Conservation (phyloP, 2,888 invertebrate genomes). For the Pristionchus entomophagus region DNA sequence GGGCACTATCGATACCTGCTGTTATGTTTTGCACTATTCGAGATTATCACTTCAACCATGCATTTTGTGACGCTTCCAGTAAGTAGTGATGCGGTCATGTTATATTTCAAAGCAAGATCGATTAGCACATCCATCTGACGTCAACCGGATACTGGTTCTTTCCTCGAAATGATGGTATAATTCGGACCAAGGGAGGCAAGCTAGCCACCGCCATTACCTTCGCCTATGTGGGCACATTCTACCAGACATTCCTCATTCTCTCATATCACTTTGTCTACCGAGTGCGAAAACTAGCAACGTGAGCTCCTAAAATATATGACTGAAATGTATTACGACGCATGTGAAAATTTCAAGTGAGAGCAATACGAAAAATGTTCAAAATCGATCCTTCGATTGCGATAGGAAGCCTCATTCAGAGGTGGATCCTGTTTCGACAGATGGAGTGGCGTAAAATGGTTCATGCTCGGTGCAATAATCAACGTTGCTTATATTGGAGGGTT, state of each 20-base stretch:
- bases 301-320: too few relatives aligned
- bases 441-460: background rate
- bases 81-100: background rate
- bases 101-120: background rate
- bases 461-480: background rate
- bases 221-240: background rate
- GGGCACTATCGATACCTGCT: background rate
- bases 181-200: background rate
- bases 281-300: background rate
- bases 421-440: background rate
- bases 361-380: background rate
- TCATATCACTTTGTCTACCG: conserved; percentile 6
- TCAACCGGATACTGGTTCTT: background rate
- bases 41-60: background rate
- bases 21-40: background rate
- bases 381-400: background rate
- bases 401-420: background rate
- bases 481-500: background rate
- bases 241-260: conserved; percentile 4
- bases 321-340: too few relatives aligned
- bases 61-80: conserved; percentile 3
- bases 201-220: background rate
- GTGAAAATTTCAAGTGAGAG: too few relatives aligned
- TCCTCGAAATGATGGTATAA: background rate
- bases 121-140: background rate